These are phyloP conservation scores for Callipepla californica DNA, from an alignment of 2,113 vertebrate genomes.

Conservation along the genomic window DNA sequence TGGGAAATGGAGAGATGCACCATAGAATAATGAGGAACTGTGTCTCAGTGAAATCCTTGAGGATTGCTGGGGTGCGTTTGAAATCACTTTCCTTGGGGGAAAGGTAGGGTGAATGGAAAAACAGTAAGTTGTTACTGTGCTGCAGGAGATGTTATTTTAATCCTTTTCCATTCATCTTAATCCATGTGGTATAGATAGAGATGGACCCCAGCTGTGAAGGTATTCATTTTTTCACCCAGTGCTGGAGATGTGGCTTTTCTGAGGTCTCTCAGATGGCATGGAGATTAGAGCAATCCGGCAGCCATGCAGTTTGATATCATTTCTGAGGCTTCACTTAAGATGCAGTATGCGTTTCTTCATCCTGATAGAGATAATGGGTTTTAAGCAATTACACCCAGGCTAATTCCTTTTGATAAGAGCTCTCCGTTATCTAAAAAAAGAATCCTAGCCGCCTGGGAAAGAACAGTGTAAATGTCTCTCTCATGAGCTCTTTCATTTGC, in stretches of 20 bases:
- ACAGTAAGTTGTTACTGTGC: neutral
- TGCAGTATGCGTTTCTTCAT: conserved; percentile 71
- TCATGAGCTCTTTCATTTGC: conserved; percentile 20
- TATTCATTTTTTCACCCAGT: neutral
- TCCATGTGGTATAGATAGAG: neutral
- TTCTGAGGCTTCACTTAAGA: conserved; percentile 68
- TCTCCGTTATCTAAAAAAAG: conserved; percentile 75
- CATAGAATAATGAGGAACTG: neutral
- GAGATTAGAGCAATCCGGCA: conserved; percentile 27
- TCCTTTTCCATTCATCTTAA: neutral
- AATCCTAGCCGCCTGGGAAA: conserved; percentile 47
- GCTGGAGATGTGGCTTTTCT: neutral
- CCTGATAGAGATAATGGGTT: conserved; percentile 75
- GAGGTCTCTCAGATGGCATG: neutral
- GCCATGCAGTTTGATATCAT: conserved; percentile 46
- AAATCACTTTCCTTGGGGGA: neutral
- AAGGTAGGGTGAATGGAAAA: neutral
- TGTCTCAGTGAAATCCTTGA: neutral
- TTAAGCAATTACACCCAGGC: conserved; percentile 76
- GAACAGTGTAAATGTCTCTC: conserved; percentile 63
- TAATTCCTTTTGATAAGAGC: conserved; percentile 76
- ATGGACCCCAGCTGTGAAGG: neutral
- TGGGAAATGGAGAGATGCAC: neutral
- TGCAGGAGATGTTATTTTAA: neutral
- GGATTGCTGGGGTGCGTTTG: neutral